Evolutionary conservation across 2,797 vertebrate species (phyloP), one percentile per base, ranked within the genome.

Genomic region (Sternotherus odoratus): DNA sequence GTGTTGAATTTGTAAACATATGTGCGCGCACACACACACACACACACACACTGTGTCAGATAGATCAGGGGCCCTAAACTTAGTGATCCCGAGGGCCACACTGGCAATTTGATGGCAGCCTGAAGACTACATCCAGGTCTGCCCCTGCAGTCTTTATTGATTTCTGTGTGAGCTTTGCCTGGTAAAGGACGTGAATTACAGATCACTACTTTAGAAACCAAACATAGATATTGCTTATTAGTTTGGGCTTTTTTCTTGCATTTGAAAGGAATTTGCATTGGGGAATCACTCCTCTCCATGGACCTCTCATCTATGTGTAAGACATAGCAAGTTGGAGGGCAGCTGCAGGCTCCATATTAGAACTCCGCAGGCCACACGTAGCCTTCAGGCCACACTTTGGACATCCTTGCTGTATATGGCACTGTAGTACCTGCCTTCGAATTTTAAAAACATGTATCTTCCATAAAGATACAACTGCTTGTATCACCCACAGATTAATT

Each of bases 331-430:
- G 74, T 53, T 82, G 79, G 39, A 87, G 50, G 81, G 21, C 56
- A 51, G 17, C n/a, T 80, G 23, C 46, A 50, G 83, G 39, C 56
- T 5, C 4, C 84, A 49, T 66, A 91, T 88, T 56, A 87, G 85
- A 92, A 56, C 39, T 81, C 43, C 86, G 53, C 1, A 0, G 16
- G 12, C 43, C 26, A 3, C 1, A 0, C 8, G 0, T 0, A 0
- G 81, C 88, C 92, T 26, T 93, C 72, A 86, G 81, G 79, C 48
- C 33, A 4, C 39, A 5, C 36, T 85, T 95, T 82, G 77, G 91
- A 72, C 83, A 77, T 30, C 5, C 28, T 23, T 43, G n/a, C 48
- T 39, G 24, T 77, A 24, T 50, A 74, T 50, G 2, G 3, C 23
- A 78, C 81, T 0, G 0, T 19, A 77, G 54, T 80, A 79, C 53